Percentiles rank a stretch among this genome's conserved stretches.
These are phyloP conservation scores for Apus apus DNA, from an alignment of 2,113 vertebrate genomes.

Conservation along the genomic window DNA sequence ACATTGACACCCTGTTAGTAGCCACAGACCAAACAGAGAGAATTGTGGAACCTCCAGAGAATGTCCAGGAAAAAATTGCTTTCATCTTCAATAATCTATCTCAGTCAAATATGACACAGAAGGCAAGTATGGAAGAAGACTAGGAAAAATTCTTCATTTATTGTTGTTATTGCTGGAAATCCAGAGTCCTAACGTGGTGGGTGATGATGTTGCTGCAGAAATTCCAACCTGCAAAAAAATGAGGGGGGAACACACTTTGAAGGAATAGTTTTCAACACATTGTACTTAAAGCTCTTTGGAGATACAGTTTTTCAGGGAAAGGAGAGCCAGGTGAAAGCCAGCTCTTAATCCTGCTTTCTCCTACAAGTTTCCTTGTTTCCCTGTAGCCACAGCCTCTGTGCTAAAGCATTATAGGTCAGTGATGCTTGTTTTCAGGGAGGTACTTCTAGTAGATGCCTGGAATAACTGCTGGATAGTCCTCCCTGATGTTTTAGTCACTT, in stretches of 20 bases:
- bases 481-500: not conserved
- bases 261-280: not conserved
- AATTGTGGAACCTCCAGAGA: slow-evolving; percentile 97
- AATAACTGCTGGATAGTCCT: not conserved
- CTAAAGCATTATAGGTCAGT: not conserved
- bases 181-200: not conserved
- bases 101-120: slow-evolving; percentile 99
- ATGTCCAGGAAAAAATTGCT: slow-evolving; percentile 97
- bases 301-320: not conserved
- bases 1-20: slow-evolving; percentile 97
- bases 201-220: not conserved
- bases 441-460: not conserved
- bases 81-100: slow-evolving; percentile 99
- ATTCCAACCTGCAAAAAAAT: not conserved
- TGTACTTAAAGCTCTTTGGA: not conserved
- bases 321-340: not conserved
- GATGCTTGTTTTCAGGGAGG: not conserved
- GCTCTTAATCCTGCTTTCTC: not conserved
- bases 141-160: not conserved
- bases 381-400: not conserved
- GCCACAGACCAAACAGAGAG: slow-evolving; percentile 97
- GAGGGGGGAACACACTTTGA: not conserved
- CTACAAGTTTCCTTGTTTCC: not conserved
- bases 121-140: slow-evolving; percentile 77
- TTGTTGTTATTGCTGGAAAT: not conserved